Evolutionary conservation across 2,888 invertebrate species (phyloP), one percentile per base, ranked within the genome.

Genomic region (Tortricodes alternella): DNA sequence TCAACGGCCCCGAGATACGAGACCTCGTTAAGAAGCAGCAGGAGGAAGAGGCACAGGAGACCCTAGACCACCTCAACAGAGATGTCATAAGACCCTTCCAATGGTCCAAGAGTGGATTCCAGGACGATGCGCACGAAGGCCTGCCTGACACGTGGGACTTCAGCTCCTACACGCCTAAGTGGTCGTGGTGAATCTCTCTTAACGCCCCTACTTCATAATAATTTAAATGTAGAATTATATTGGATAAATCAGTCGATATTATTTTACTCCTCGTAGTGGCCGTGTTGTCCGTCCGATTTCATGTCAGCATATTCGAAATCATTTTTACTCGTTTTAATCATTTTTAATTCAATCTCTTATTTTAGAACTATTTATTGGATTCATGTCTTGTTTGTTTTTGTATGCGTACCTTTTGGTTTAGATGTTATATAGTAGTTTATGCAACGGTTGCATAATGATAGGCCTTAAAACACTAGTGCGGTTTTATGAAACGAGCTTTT

Each of bases 81-180:
- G 76, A 85, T 53, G 65, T 78, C 2, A 70, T 90, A 5, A 80
- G 81, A 50, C 93, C 95, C 0, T 97, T 96, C 80, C 92, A 93
- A 70, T 97, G 97, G 97, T 93, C 94, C 48, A 92, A 92, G 46
- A 93, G 94, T 61, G 91, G 91, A 60, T 95, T 94, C 68, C 89
- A 88, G 2, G 85, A 92, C 56, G 73, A 80, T 44, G 90, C 93
- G 0, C 96, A 96, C 70, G 76, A 92, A 59, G 95, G 95, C 2
- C 94, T 96, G 7, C 96, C 96, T 0, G 95, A 96, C 65, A 77
- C 91, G 41, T 97, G 95, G 92, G 87, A 92, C 43, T 97, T 96
- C 74, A 85, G 92, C 27, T 92, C 93, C 1, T 86, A 94, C 39
- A 76, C 79, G 55, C 92, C 92, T 13, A 75, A 80, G 58, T 94